A percentile compares a stretch with the other conserved stretches of the same genome.
phyloP scores from a whole-genome alignment of 35 echinoderm and acorn worm genomes.

The Ophiothrix spiculata region DNA sequence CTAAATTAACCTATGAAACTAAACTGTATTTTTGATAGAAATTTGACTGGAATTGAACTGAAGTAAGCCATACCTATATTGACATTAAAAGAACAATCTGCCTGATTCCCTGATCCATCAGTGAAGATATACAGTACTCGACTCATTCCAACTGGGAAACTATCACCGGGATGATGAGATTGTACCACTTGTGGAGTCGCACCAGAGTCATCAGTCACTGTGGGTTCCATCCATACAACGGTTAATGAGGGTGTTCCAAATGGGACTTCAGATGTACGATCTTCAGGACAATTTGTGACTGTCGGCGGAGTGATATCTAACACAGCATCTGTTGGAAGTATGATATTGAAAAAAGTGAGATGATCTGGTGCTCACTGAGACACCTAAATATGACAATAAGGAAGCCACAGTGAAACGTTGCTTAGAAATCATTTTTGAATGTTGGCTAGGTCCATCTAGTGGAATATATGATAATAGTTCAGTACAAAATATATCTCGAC shows the following conservation, averaged over 20 bases:
- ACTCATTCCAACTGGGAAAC: neutral
- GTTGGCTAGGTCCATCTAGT: too few species aligned
- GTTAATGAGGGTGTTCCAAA: neutral
- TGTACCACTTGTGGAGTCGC: neutral
- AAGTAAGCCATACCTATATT: neutral
- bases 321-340: neutral
- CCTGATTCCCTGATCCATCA: conserved; percentile 10
- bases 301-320: neutral
- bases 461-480: too few species aligned
- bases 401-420: too few species aligned
- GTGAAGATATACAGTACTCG: neutral
- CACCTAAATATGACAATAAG: too few species aligned
- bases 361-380: too few species aligned
- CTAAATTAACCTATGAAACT: too few species aligned
- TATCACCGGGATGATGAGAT: conserved; percentile 32
- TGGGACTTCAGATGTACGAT: neutral
- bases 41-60: too few species aligned
- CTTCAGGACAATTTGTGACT: neutral
- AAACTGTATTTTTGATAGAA: too few species aligned
- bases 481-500: too few species aligned
- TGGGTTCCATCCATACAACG: neutral
- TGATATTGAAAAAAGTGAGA: too few species aligned
- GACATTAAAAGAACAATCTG: neutral
- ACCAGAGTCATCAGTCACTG: neutral
- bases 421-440: too few species aligned